Evolutionary conservation across 1,140 invertebrate genomes (phyloP), one percentile per base, ranked within the genome.

Genomic region (Brachionus koreanus): DNA sequence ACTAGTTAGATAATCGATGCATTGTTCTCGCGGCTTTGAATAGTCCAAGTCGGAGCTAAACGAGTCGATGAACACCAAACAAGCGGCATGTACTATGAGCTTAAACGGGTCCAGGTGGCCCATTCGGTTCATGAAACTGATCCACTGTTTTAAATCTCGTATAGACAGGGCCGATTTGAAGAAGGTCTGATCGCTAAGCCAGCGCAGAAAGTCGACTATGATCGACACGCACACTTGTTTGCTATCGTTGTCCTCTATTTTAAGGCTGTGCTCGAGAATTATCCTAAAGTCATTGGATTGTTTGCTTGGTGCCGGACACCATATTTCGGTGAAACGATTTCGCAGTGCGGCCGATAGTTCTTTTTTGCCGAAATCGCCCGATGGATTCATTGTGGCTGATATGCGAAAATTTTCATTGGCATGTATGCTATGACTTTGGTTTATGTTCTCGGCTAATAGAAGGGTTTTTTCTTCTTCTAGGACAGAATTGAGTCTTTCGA

Each of bases 311-410:
- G 90, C 90, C 35, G 94, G 93, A 85, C 97, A 98, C 98, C 98
- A 99, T 86, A 99, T 96, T 90, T 99, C 98, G 0, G 97, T 99
- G 85, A 99, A 97, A 75, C 98, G 91, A 90, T 99, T 99, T 77
- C 97, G 91, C 3, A 99, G 88, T 0, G 98, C 97, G 9, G 97
- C 97, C 0, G 98, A 99, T 9, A 99, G 89, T 91, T 99, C 98
- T 89, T 99, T 99, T 87, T 99, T 99, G 0, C 98, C 98, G 89
- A 95, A 99, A 91, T 99, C 98, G 9, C 98, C 97, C 16, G 96
- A 96, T 23, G 98, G 98, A 90, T 99, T 99, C 98, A 99, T 99
- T 0, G 98, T 99, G 6, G 95, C 95, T 79, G 99, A 91, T 85
- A 99, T 94, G 83, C 94, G 91, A 87, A 99, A 99, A 10, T 92